Conservation (phyloP, 2,113 vertebrate species). For the Brienomyrus longianalis region DNA sequence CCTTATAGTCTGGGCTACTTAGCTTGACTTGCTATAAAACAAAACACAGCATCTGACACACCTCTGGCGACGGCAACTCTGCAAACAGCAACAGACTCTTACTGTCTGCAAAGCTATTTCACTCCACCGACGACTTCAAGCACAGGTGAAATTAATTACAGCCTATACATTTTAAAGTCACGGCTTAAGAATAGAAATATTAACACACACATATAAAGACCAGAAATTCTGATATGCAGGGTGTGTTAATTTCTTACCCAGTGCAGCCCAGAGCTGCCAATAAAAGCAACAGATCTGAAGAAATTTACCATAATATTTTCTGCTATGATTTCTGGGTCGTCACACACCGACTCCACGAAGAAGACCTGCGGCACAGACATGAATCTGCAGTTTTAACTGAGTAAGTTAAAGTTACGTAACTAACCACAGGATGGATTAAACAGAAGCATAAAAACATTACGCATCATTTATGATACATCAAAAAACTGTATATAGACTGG, state of each 20-base stretch:
- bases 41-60: not conserved
- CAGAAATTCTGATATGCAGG: not conserved
- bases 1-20: conserved; percentile 76
- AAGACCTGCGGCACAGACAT: conserved; percentile 60
- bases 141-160: not conserved
- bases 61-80: not conserved
- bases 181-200: not conserved
- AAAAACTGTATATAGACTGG: not conserved
- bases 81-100: not conserved
- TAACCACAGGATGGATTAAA: not conserved
- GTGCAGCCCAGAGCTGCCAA: not conserved
- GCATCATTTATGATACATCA: not conserved
- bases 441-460: not conserved
- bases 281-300: not conserved
- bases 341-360: conserved; percentile 82
- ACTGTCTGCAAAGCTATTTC: not conserved
- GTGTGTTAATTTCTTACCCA: not conserved
- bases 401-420: not conserved
- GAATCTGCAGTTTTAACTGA: not conserved
- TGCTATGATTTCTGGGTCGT: conserved; percentile 76
- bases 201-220: not conserved
- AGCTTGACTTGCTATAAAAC: conserved; percentile 79
- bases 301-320: conserved; percentile 73
- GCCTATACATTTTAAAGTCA: not conserved
- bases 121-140: not conserved